These are phyloP conservation scores for Heliconius charithonia DNA, from an alignment of 2,888 invertebrate genomes.

Conservation along the genomic window DNA sequence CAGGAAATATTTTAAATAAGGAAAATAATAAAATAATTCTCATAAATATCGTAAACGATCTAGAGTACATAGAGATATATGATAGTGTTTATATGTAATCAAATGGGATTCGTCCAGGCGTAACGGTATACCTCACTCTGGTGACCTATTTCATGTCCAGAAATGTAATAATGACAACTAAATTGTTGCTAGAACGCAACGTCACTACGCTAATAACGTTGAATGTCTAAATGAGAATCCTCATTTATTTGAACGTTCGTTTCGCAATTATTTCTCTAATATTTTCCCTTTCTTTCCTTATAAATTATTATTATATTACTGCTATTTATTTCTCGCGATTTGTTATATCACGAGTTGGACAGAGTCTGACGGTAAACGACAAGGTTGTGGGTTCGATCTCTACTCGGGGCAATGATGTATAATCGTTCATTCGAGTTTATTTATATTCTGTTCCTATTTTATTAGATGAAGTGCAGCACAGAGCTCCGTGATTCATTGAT, in stretches of 20 bases:
- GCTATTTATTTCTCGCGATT: neutral
- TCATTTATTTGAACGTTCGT: conserved; percentile 14
- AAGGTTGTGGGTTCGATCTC: too few relatives aligned
- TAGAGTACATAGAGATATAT: neutral
- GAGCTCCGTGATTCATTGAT: too few relatives aligned
- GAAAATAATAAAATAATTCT: too few relatives aligned
- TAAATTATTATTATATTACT: neutral
- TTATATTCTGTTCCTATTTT: too few relatives aligned
- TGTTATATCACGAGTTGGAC: neutral
- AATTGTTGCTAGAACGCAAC: conserved; percentile 28
- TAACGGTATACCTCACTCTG: neutral
- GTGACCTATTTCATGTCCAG: conserved; percentile 33
- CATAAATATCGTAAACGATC: neutral
- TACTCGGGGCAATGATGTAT: too few relatives aligned
- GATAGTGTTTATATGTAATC: neutral
- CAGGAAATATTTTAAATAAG: neutral
- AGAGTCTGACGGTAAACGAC: too few relatives aligned
- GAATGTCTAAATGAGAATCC: conserved; percentile 19
- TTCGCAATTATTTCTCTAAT: neutral
- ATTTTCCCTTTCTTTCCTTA: neutral
- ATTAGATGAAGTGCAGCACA: too few relatives aligned
- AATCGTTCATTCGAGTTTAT: too few relatives aligned
- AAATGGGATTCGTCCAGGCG: conserved; percentile 24
- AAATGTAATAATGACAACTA: conserved; percentile 33
- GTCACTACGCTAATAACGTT: conserved; percentile 31